Percentiles rank a stretch among this genome's conserved stretches.
Evolutionary conservation across 2,797 vertebrate species (phyloP).

Genomic region (Pangasius larnaudii): DNA sequence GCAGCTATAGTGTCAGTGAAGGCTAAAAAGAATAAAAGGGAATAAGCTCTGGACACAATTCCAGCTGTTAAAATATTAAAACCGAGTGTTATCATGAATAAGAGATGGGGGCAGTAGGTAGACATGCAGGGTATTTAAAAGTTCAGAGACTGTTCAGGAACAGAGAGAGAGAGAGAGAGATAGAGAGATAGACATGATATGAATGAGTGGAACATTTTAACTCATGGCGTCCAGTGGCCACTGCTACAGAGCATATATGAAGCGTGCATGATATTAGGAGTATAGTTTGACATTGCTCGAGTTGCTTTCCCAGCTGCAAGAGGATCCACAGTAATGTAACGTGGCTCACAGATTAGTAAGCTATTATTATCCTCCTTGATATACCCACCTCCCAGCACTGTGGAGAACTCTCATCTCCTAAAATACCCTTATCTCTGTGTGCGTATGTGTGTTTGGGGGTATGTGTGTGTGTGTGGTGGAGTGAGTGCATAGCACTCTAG

Average conservation of each 20-base stretch:
- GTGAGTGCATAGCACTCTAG: constrained; percentile 30
- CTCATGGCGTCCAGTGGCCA: constrained; percentile 12
- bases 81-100: neutral
- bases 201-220: constrained; percentile 19
- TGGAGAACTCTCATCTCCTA: constrained; percentile 47
- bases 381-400: constrained; percentile 31
- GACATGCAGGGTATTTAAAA: neutral
- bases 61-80: constrained; percentile 22
- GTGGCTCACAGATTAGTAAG: constrained; percentile 51
- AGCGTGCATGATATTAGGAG: constrained; percentile 19
- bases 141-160: neutral
- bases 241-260: neutral
- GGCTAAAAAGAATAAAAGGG: neutral
- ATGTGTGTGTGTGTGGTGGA: constrained; percentile 14
- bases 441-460: constrained; percentile 7
- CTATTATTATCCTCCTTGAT: constrained; percentile 56
- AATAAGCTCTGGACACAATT: constrained; percentile 1
- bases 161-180: neutral
- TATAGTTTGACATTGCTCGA: constrained; percentile 20
- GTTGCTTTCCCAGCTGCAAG: constrained; percentile 45
- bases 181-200: constrained; percentile 3
- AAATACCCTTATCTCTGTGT: constrained; percentile 57
- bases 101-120: neutral
- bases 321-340: constrained; percentile 41
- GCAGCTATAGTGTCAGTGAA: neutral